Conservation (phyloP, 1,140 invertebrate species). For the Pectinophora gossypiella region DNA sequence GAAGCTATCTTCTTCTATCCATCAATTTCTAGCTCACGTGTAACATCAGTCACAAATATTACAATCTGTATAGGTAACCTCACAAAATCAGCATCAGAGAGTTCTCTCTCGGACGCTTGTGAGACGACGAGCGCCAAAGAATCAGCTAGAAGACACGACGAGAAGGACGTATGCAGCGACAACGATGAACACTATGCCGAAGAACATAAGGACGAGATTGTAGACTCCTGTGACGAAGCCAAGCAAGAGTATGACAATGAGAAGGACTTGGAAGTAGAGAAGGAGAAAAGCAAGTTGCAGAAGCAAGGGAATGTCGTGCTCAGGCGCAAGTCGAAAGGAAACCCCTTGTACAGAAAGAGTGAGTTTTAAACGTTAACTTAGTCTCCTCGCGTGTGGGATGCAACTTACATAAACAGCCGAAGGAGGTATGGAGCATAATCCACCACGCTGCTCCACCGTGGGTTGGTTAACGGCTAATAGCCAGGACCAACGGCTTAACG, state of each 20-base stretch:
- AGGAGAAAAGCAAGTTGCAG: conserved; percentile 54
- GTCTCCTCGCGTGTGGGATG: no score
- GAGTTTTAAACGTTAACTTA: no score
- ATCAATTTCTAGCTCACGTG: no score
- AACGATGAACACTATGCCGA: conserved; percentile 58
- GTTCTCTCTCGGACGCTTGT: conserved; percentile 86
- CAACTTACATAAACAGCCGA: no score
- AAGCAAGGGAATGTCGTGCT: conserved; percentile 78
- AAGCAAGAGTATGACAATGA: conserved; percentile 52
- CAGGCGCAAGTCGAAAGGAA: conserved; percentile 78
- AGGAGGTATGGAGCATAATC: no score
- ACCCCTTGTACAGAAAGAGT: conserved; percentile 82
- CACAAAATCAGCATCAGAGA: conserved; percentile 89
- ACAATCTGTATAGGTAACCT: conserved; percentile 51
- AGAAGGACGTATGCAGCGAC: conserved; percentile 82
- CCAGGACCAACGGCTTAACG: no score
- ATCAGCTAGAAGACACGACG: conserved; percentile 80
- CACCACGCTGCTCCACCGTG: no score
- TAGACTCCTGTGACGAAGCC: conserved; percentile 54
- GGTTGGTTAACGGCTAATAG: no score
- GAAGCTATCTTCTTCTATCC: no score
- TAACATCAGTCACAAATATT: no score
- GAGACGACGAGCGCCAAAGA: conserved; percentile 81
- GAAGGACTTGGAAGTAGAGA: conserved; percentile 39
- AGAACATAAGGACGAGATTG: conserved; percentile 22